Conservation (phyloP, 2,113 vertebrate genomes). For the Alexandromys fortis region DNA sequence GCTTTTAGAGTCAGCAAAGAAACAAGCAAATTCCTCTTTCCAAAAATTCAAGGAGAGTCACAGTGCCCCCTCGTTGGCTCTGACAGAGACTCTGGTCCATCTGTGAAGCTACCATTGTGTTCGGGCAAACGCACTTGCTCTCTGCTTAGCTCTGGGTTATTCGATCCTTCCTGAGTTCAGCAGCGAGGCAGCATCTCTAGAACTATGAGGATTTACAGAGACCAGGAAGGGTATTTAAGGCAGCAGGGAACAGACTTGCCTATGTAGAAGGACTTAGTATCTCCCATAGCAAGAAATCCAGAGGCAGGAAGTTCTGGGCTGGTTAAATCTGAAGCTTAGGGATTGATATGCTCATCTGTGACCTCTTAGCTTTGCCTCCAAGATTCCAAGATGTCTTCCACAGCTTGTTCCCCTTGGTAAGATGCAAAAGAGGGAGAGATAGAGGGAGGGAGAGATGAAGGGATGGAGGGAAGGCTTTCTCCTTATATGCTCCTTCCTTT, state of each 20-base stretch:
- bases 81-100: not conserved
- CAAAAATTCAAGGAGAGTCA: not conserved
- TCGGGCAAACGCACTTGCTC: not conserved
- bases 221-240: not conserved
- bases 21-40: not conserved
- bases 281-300: not conserved
- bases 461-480: not conserved
- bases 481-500: not conserved
- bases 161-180: not conserved
- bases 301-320: not conserved
- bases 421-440: not conserved
- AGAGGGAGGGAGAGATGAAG: not conserved
- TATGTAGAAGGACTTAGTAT: not conserved
- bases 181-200: not conserved
- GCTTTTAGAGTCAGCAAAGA: not conserved
- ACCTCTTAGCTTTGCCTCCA: not conserved
- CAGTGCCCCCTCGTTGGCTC: not conserved
- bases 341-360: not conserved
- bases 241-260: not conserved
- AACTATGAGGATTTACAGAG: not conserved
- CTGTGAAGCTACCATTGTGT: not conserved
- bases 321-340: not conserved
- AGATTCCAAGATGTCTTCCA: not conserved
- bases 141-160: not conserved
- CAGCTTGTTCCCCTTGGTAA: not conserved